phyloP scores from a whole-genome alignment of 2,888 invertebrate genomes.

The Hyposoter dolosus region DNA sequence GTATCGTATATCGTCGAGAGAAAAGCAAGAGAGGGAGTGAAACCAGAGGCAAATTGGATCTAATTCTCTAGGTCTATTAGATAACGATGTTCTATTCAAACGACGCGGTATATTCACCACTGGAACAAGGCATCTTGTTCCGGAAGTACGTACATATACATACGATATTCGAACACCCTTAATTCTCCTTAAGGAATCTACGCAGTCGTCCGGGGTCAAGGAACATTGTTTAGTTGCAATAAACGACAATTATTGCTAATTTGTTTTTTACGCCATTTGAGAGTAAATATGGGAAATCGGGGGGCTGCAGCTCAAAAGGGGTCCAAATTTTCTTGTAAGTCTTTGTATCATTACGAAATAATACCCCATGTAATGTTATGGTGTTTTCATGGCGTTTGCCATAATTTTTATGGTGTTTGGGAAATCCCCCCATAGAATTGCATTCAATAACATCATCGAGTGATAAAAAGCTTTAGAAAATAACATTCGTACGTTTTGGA shows the following conservation, averaged over 20 bases:
- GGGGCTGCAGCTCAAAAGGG: too few species aligned
- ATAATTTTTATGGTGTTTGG: too few species aligned
- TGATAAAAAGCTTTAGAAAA: too few species aligned
- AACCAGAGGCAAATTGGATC: conserved; percentile 67
- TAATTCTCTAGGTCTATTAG: conserved; percentile 68
- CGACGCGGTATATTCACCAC: conserved; percentile 45
- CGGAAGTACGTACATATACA: conserved; percentile 41
- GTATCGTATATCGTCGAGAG: conserved; percentile 8
- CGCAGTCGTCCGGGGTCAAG: background rate
- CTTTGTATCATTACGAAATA: too few species aligned
- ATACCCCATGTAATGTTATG: too few species aligned
- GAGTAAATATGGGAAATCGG: too few species aligned
- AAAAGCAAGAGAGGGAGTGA: conserved; percentile 35
- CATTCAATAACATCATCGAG: too few species aligned
- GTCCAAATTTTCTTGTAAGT: too few species aligned
- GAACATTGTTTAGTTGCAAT: background rate
- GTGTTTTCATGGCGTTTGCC: too few species aligned
- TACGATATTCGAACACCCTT: conserved; percentile 1
- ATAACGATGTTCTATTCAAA: conserved; percentile 68
- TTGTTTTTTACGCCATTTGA: background rate
- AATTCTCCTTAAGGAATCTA: conserved; percentile 1
- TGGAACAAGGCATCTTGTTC: conserved; percentile 57
- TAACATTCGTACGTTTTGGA: too few species aligned
- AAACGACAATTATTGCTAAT: background rate
- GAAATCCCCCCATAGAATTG: too few species aligned